A percentile compares a stretch with the other conserved stretches of the same genome.
Evolutionary conservation across 2,113 vertebrate genomes (phyloP).

Genomic region (Aptenodytes patagonicus): DNA sequence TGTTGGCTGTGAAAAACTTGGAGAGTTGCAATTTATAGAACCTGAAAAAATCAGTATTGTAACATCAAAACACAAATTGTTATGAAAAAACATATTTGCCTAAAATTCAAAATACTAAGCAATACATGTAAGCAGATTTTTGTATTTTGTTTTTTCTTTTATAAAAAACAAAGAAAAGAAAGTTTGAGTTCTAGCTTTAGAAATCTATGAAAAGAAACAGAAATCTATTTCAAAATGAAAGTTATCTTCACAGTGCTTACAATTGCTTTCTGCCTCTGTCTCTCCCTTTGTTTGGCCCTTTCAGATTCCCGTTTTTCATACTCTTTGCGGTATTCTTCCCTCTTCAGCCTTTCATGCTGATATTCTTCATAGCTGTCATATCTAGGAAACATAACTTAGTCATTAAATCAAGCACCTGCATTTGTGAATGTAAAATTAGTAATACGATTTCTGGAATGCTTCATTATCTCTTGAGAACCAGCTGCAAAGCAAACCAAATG

Average conservation of each 20-base stretch:
- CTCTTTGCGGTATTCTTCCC: constrained; percentile 91
- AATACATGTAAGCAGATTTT: neutral
- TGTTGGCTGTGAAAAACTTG: neutral
- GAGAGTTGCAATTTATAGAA: neutral
- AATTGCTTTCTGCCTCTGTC: constrained; percentile 91
- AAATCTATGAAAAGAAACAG: neutral
- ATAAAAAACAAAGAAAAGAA: neutral
- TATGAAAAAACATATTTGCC: neutral
- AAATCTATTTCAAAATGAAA: constrained; percentile 40
- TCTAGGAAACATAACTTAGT: constrained; percentile 77
- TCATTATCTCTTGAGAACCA: neutral
- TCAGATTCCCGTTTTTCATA: constrained; percentile 93
- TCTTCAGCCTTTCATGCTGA: constrained; percentile 93
- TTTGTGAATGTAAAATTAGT: neutral
- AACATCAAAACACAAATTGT: neutral
- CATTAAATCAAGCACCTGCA: constrained; percentile 61
- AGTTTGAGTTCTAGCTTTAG: neutral
- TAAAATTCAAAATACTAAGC: neutral
- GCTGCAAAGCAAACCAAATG: neutral
- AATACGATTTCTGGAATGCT: neutral
- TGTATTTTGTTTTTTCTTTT: neutral
- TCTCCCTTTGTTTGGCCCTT: constrained; percentile 91
- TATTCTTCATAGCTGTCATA: constrained; percentile 98
- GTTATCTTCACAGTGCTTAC: constrained; percentile 79
- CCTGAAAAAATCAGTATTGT: neutral